Evolutionary conservation across 2,888 invertebrate species (phyloP).

Genomic region (Cosmia pyralina): DNA sequence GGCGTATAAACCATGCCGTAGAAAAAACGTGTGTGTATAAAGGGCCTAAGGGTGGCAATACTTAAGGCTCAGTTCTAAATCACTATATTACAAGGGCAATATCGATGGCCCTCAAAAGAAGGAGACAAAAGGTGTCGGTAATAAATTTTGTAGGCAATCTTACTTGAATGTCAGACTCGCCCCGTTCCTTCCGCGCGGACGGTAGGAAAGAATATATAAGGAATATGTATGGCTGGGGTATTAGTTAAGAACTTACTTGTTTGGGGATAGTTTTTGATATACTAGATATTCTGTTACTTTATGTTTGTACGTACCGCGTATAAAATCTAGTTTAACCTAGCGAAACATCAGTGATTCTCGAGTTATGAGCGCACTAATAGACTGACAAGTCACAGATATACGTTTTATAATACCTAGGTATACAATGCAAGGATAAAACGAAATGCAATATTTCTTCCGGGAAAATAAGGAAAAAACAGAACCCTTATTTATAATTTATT

Average conservation of each 20-base stretch:
- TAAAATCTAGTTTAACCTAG: not conserved
- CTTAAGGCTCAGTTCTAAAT: conserved; percentile 47
- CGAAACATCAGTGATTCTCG: not conserved
- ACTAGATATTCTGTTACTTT: not conserved
- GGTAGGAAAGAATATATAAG: conserved; percentile 36
- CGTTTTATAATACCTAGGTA: not conserved
- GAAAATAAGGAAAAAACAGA: too few species aligned
- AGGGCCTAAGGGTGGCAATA: conserved; percentile 19
- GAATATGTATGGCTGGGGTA: conserved; percentile 15
- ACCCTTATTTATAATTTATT: too few species aligned
- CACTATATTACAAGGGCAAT: conserved; percentile 61
- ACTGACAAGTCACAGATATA: too few species aligned
- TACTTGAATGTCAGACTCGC: conserved; percentile 47
- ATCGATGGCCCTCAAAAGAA: conserved; percentile 59
- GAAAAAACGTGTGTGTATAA: too few species aligned
- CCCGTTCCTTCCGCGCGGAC: conserved; percentile 5
- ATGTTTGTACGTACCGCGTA: too few species aligned
- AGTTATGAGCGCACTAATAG: not conserved
- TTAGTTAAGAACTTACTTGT: conserved; percentile 24
- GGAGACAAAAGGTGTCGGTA: conserved; percentile 57
- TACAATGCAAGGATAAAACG: not conserved
- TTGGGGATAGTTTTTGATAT: not conserved
- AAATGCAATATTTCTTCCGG: not conserved
- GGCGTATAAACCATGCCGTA: too few species aligned
- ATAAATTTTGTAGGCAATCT: conserved; percentile 66